Evolutionary conservation across 2,888 invertebrate genomes (phyloP).

Genomic region (Hyalella azteca): DNA sequence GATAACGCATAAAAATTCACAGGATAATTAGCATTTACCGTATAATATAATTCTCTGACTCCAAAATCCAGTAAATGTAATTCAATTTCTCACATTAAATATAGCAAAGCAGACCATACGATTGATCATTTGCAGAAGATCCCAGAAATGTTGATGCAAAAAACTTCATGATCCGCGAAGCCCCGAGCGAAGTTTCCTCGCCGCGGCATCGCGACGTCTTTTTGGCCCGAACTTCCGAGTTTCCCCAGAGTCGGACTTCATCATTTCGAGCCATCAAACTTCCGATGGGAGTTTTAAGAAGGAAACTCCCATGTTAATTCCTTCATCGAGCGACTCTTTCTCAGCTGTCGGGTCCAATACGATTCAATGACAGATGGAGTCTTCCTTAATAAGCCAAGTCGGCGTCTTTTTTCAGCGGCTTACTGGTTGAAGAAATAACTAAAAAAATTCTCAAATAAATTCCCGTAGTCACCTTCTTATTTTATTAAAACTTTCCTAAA

Average conservation of each 20-base stretch:
- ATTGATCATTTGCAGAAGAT: neutral
- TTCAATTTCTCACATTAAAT: too few species aligned
- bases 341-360: neutral
- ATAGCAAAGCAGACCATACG: too few species aligned
- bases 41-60: too few species aligned
- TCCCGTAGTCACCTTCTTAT: too few species aligned
- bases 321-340: constrained; percentile 6
- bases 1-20: too few species aligned
- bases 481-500: too few species aligned
- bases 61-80: too few species aligned
- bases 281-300: constrained; percentile 33
- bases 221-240: neutral
- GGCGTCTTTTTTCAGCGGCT: too few species aligned
- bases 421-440: too few species aligned
- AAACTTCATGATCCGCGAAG: neutral
- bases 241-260: constrained; percentile 21
- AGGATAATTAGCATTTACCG: too few species aligned
- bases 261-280: constrained; percentile 22
- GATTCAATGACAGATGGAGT: neutral
- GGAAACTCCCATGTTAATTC: constrained; percentile 26
- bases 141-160: neutral
- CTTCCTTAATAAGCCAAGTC: neutral
- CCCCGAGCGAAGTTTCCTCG: neutral
- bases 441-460: too few species aligned
- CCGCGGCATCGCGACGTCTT: constrained; percentile 19